Evolutionary conservation across 2,888 invertebrate species (phyloP).

Genomic region (Pyrrhosoma nymphula): DNA sequence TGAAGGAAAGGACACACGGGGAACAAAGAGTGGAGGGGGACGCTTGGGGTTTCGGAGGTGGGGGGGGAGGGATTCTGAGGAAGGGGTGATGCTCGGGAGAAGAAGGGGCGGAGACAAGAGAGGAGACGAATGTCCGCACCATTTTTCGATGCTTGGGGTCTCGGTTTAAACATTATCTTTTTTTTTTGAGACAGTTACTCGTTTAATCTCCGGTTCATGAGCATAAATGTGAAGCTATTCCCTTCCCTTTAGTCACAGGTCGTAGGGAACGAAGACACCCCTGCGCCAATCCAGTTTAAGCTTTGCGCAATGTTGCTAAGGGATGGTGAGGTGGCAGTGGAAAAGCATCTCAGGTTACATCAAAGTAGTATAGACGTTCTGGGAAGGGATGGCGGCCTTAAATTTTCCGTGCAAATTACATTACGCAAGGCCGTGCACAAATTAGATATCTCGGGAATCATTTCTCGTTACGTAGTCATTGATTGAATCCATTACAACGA

Average conservation of each 20-base stretch:
- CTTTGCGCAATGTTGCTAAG: no score
- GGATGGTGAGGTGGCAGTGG: no score
- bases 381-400: not conserved
- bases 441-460: not conserved
- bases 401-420: not conserved
- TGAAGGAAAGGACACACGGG: conserved; percentile 17
- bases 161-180: not conserved
- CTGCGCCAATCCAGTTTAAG: no score
- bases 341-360: not conserved
- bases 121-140: not conserved
- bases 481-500: not conserved
- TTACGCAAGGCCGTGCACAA: not conserved
- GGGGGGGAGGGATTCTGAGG: not conserved
- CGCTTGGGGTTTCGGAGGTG: not conserved
- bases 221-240: not conserved
- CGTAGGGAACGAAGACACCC: not conserved
- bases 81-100: not conserved
- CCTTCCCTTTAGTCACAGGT: not conserved
- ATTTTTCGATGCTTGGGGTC: not conserved
- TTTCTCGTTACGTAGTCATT: not conserved
- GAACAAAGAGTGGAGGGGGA: not conserved
- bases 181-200: not conserved
- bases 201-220: not conserved
- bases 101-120: not conserved
- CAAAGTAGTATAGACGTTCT: not conserved